Evolutionary conservation across 1,140 invertebrate genomes (phyloP), one percentile per base, ranked within the genome.

Genomic region (Bombus breviceps): DNA sequence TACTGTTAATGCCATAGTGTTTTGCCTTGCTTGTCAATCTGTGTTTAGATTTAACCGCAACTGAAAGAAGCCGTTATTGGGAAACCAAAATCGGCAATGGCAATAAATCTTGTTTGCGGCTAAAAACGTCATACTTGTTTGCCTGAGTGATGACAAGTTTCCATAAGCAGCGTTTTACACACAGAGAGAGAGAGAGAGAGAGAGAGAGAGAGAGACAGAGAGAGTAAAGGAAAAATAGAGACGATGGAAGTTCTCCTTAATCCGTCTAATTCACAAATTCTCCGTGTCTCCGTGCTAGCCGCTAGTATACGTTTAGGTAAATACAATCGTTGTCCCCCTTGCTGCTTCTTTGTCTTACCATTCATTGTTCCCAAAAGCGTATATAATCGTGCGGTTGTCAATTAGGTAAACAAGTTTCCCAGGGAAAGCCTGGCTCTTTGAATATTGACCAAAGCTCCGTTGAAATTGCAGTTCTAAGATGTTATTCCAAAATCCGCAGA

Each of bases 21-120:
- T 53, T 53, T 53, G 47, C 1, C 0, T 53, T 1, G 5, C 6
- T 0, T 1, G 18, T 47, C 0, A 1, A 6, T 47, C 18, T 0
- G 6, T 47, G 47, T 6, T 18, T 53, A 1, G 0, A 53, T 22
- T 6, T 18, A 53, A 53, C 47, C 47, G 0, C 47, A 53, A 53
- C 5, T 0, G 5, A 53, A 1, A 22, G 5, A 18, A 53, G 22
- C 47, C 47, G 47, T 53, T 53, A 18, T 18, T 1, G 18, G 5
- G 1, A 47, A 47, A 18, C 6, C 5, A 2, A 53, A 53, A 18
- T 47, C 18, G 2, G 37, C 32, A 6, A n/a, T 18, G 53, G 76
- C 41, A 71, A 89, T 93, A 93, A 93, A 93, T 92, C 87, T 83
- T 68, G 5, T 53, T 53, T 92, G 89, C 68, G 89, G 89, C 90